Percentiles rank a stretch among this genome's conserved stretches.
Conservation (phyloP, 2,113 vertebrate genomes). For the Odocoileus virginianus region DNA sequence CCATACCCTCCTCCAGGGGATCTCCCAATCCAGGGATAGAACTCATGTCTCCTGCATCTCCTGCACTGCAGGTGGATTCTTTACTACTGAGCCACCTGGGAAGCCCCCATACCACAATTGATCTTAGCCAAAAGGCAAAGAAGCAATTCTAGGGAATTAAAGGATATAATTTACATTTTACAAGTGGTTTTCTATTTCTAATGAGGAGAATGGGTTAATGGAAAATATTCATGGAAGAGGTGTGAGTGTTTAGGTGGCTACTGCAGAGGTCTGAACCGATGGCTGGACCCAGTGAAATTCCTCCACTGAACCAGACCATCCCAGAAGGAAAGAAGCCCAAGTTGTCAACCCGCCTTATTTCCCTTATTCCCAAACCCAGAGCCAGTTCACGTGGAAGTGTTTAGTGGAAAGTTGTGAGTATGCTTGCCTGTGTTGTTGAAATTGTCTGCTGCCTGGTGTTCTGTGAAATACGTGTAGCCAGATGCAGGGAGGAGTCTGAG, state of each 20-base stretch:
- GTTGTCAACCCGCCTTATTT: background rate
- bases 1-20: no score
- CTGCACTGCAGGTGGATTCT: no score
- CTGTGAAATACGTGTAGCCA: background rate
- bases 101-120: no score
- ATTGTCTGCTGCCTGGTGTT: background rate
- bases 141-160: no score
- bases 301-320: background rate
- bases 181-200: background rate
- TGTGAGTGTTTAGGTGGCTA: background rate
- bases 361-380: background rate
- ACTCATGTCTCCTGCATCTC: no score
- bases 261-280: background rate
- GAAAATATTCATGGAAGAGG: background rate
- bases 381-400: background rate
- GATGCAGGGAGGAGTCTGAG: background rate
- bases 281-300: background rate
- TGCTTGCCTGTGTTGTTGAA: background rate
- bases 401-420: background rate
- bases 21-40: no score
- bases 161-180: background rate
- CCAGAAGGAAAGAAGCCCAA: background rate
- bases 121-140: no score
- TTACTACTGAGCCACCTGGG: no score
- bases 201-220: background rate